phyloP scores from a whole-genome alignment of 2,888 invertebrate genomes.

The Pollenia angustigena region DNA sequence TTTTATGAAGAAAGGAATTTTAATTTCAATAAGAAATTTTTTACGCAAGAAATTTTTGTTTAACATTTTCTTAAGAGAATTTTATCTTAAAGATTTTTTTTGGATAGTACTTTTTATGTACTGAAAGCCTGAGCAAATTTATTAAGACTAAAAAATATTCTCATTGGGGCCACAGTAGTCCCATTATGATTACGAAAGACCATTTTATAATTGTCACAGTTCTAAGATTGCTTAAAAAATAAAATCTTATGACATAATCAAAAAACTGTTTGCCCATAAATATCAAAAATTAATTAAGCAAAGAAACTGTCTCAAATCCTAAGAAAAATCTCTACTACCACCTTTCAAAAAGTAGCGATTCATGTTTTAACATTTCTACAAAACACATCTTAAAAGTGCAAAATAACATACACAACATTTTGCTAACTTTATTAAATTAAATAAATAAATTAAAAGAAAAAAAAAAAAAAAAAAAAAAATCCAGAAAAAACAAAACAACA shows the following conservation, averaged over 20 bases:
- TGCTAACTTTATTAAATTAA: slow-evolving; percentile 32
- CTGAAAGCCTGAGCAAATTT: too few relatives aligned
- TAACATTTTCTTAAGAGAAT: too few relatives aligned
- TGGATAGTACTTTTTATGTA: too few relatives aligned
- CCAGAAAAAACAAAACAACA: slow-evolving; percentile 27
- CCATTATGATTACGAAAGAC: too few relatives aligned
- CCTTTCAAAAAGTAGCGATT: neutral
- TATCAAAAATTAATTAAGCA: neutral
- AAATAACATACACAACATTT: slow-evolving; percentile 24
- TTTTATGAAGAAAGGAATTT: too few relatives aligned
- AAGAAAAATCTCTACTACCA: neutral
- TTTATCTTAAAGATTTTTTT: too few relatives aligned
- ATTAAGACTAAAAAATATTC: too few relatives aligned
- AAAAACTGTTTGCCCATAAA: neutral
- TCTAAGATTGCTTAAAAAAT: too few relatives aligned
- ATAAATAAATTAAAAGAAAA: neutral
- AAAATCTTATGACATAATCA: neutral
- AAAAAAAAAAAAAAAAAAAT: neutral
- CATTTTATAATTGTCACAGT: too few relatives aligned
- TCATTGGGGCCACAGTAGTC: too few relatives aligned
- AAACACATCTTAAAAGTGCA: neutral
- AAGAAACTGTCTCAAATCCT: neutral
- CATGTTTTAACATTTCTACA: neutral
- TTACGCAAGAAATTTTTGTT: too few relatives aligned
- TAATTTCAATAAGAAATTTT: too few relatives aligned